Conservation (phyloP, 2,888 invertebrate species). For the Crematogaster levior region DNA sequence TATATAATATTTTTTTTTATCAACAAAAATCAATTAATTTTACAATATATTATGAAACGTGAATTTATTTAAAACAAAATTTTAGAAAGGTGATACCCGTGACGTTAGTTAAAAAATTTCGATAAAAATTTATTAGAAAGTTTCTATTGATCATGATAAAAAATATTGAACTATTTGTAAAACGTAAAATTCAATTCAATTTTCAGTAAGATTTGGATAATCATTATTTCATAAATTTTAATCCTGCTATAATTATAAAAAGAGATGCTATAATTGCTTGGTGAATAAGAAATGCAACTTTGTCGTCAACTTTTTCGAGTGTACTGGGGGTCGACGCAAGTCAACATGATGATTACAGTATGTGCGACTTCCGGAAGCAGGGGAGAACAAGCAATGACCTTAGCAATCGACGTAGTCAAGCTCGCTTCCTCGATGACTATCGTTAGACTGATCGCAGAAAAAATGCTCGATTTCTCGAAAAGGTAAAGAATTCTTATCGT, state of each 20-base stretch:
- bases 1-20: neutral
- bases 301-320: constrained; percentile 11
- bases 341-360: constrained; percentile 41
- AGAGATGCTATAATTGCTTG: neutral
- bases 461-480: neutral
- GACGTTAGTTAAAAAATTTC: neutral
- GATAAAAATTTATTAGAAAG: neutral
- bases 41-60: neutral
- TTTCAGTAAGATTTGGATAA: neutral
- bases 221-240: neutral
- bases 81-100: neutral
- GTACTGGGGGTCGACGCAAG: constrained; percentile 15
- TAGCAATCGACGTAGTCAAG: constrained; percentile 71
- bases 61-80: constrained; percentile 6
- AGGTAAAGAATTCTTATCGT: constrained; percentile 14
- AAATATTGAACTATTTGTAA: neutral
- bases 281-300: neutral
- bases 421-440: constrained; percentile 70
- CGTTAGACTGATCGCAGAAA: constrained; percentile 57
- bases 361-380: constrained; percentile 68
- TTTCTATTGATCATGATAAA: neutral
- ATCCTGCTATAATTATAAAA: no score
- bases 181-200: neutral
- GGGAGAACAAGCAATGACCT: constrained; percentile 71
- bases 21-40: neutral